Evolutionary conservation across 2,888 invertebrate genomes (phyloP), one percentile per base, ranked within the genome.

Genomic region (Oscheius onirici): DNA sequence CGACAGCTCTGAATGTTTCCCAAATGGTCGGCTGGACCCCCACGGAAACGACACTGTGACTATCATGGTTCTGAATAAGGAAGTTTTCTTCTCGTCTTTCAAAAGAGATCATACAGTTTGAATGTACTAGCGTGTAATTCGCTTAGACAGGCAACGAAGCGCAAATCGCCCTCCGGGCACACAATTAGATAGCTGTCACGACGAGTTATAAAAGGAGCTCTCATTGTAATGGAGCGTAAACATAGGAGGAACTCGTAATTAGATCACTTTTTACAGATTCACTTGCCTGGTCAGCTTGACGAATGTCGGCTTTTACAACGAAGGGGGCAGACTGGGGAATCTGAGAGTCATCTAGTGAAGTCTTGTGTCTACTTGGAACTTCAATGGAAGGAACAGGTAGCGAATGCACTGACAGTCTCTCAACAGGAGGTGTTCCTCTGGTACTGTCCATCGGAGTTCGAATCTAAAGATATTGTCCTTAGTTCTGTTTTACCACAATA

Each of bases 1-100:
- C 85, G 3, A 85, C 76, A 10, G 84, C 84, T 65, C 80, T 70
- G 76, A 78, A 85, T n/a, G 83, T 82, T 52, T 85, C 84, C 85
- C 85, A 85, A 63, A 85, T 83, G 15, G 85, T 85, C 40, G 85
- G 85, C 20, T 83, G 83, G 20, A 83, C 81, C 43, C 75, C 76
- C 34, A 76, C 71, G 26, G 78, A 78, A 66, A 73, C 75, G 20
- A 74, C 63, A 58, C 49, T 49, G 20, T 63, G 63, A 0, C 28
- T 49, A n/a, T 63, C 49, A 1, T 46, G 24, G 3, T 13, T 22
- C 58, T 58, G 41, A 72, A 78, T 17, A 69, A 52, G 10, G 44
- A 22, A 65, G 24, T 24, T 49, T 40, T 13, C 24, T 40, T 41
- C 20, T 34, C 8, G 34, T 34, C 34, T 34, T 34, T 34, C 34